phyloP scores from a whole-genome alignment of 2,113 vertebrate genomes.

The Rhynchopsitta pachyrhyncha region DNA sequence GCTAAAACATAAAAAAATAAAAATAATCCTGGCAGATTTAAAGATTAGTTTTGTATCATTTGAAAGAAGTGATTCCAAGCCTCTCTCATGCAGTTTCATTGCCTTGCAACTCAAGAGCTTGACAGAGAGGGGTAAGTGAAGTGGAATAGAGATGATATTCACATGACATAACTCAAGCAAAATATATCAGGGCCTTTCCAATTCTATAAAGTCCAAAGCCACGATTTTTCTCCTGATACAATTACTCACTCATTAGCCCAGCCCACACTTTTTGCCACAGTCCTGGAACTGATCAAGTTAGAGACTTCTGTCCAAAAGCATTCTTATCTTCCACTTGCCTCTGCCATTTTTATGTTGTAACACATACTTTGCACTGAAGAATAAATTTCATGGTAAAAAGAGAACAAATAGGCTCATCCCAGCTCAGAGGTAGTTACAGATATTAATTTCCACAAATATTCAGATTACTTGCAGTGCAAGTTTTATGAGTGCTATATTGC shows the following conservation, averaged over 20 bases:
- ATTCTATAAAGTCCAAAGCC: neutral
- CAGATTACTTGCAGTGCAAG: neutral
- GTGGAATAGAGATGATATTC: neutral
- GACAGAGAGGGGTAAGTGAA: neutral
- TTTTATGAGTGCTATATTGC: neutral
- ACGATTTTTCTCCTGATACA: neutral
- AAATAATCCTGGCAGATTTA: neutral
- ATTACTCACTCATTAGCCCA: neutral
- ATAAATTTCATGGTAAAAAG: neutral
- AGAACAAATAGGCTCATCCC: neutral
- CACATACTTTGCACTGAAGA: neutral
- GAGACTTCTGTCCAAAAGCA: neutral
- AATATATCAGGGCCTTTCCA: neutral
- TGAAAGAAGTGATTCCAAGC: neutral
- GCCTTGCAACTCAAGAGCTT: neutral
- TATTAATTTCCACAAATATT: neutral
- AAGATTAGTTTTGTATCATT: neutral
- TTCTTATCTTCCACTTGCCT: neutral
- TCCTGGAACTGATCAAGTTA: neutral
- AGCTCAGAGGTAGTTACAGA: neutral
- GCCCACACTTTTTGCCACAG: neutral
- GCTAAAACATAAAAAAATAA: neutral
- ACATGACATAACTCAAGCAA: neutral
- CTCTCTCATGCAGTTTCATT: neutral
- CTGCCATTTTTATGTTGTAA: neutral